phyloP scores from a whole-genome alignment of 2,888 invertebrate species.

The Phytoseiulus persimilis region DNA sequence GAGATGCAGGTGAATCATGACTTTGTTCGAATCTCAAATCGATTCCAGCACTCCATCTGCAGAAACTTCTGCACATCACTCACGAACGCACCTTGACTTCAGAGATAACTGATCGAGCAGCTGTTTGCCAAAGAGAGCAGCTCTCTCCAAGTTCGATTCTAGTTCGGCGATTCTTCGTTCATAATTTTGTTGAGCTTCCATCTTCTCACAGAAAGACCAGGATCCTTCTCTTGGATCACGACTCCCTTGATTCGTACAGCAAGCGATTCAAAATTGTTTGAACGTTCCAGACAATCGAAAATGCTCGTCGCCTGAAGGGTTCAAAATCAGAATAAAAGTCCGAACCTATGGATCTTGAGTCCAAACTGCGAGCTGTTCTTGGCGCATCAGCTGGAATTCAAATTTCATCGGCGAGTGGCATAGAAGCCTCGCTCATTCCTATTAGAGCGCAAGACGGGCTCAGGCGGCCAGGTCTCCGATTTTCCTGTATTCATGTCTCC shows the following conservation, averaged over 20 bases:
- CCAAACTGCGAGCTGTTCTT: background rate
- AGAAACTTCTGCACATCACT: background rate
- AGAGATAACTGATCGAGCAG: slow-evolving; percentile 8
- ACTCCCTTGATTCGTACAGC: no score
- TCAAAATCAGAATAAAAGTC: no score
- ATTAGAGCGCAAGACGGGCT: background rate
- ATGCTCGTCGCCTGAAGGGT: no score
- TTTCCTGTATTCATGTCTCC: no score
- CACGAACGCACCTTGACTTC: background rate
- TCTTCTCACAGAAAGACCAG: background rate
- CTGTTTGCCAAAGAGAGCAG: slow-evolving; percentile 9
- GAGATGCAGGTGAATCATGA: no score
- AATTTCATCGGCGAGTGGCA: background rate
- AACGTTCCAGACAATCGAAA: no score
- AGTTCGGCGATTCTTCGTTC: slow-evolving; percentile 26
- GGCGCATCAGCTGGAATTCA: background rate
- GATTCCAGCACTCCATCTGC: background rate
- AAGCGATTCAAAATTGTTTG: no score
- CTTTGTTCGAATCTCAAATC: no score
- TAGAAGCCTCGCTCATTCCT: background rate
- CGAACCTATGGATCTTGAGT: background rate
- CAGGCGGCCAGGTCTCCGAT: no score
- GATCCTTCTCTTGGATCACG: no score
- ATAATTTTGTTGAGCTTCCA: background rate
- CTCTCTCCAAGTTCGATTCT: slow-evolving; percentile 14